Percentiles rank a stretch among this genome's conserved stretches.
phyloP scores from a whole-genome alignment of 2,797 vertebrate species.

The Perdix hodgsoniae region DNA sequence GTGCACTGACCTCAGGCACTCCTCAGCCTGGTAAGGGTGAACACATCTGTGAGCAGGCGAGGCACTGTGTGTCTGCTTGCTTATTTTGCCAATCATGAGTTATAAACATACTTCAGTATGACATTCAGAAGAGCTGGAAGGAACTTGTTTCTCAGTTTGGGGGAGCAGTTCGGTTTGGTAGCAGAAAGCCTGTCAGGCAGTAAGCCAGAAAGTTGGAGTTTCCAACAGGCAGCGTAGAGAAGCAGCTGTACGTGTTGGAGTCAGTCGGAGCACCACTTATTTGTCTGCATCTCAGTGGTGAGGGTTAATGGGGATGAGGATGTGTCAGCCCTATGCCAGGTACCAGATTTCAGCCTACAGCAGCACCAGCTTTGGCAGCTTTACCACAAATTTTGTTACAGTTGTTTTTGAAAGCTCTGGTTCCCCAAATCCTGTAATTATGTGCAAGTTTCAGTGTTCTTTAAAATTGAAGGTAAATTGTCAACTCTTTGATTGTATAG shows the following conservation, averaged over 20 bases:
- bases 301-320: not conserved
- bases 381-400: not conserved
- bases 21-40: not conserved
- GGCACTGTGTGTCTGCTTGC: not conserved
- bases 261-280: not conserved
- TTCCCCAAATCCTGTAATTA: constrained; percentile 17
- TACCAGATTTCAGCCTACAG: not conserved
- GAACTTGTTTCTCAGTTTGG: not conserved
- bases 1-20: not conserved
- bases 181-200: not conserved
- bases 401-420: constrained; percentile 37
- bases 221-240: not conserved
- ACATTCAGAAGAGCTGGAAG: not conserved
- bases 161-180: not conserved
- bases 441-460: not conserved
- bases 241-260: not conserved
- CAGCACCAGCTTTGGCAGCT: not conserved
- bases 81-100: not conserved
- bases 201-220: not conserved
- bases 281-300: not conserved
- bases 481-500: constrained; percentile 8
- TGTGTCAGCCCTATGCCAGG: not conserved
- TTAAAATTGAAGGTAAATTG: constrained; percentile 45
- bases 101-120: not conserved
- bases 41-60: not conserved